These are phyloP conservation scores for Channa striata DNA, from an alignment of 2,797 vertebrate species.

Conservation along the genomic window DNA sequence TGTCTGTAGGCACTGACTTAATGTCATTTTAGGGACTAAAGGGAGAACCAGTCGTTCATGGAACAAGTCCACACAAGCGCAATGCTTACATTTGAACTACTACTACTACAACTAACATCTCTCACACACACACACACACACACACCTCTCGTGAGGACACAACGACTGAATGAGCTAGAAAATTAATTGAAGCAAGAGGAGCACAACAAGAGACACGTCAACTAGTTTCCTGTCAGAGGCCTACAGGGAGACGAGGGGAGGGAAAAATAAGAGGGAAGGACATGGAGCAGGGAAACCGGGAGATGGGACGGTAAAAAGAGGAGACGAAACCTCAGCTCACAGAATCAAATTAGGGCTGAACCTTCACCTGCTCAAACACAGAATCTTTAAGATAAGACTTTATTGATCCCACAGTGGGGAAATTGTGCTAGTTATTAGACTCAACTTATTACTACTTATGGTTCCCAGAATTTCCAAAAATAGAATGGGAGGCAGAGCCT, in stretches of 20 bases:
- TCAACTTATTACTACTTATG: no score
- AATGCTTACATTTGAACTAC: no score
- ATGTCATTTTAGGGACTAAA: slow-evolving; percentile 4
- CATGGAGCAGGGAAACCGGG: background rate
- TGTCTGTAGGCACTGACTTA: background rate
- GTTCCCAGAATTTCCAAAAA: no score
- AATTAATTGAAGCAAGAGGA: slow-evolving; percentile 42
- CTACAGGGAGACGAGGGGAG: slow-evolving; percentile 14
- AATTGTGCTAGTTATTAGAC: no score
- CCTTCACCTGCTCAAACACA: no score
- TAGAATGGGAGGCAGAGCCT: no score
- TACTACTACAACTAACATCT: no score
- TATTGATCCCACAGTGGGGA: no score
- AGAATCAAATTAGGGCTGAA: background rate
- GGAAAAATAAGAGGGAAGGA: background rate
- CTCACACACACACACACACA: background rate
- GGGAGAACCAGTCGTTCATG: background rate
- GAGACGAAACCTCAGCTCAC: no score
- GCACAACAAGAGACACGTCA: slow-evolving; percentile 30
- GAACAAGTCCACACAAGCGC: background rate
- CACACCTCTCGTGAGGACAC: slow-evolving; percentile 17
- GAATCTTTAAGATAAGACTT: no score
- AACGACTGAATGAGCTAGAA: slow-evolving; percentile 51
- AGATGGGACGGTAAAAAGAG: background rate
- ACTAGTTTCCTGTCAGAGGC: slow-evolving; percentile 21